Evolutionary conservation across 2,888 invertebrate species (phyloP).

Genomic region (Hypomecis punctinalis): DNA sequence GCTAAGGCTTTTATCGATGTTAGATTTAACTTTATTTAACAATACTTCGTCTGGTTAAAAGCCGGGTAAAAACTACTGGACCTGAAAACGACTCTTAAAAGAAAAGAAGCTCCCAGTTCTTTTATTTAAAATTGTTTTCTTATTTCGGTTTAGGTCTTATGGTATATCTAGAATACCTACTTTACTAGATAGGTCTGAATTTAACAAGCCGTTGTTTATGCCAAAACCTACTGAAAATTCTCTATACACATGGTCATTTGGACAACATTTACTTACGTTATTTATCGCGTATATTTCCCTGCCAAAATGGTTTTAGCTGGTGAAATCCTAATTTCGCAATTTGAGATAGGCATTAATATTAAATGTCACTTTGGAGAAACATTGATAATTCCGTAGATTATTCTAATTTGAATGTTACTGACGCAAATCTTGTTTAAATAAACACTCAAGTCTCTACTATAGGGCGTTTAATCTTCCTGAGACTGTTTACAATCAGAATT

Average conservation of each 20-base stretch:
- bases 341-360: slow-evolving; percentile 19
- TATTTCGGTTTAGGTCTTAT: background rate
- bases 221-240: slow-evolving; percentile 51
- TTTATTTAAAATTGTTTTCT: too few species aligned
- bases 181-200: slow-evolving; percentile 43
- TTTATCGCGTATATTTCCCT: slow-evolving; percentile 50
- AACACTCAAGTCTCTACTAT: background rate
- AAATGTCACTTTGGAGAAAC: slow-evolving; percentile 29
- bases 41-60: background rate
- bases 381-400: slow-evolving; percentile 12
- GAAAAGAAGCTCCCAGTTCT: too few species aligned
- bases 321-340: slow-evolving; percentile 13
- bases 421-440: slow-evolving; percentile 14
- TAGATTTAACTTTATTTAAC: slow-evolving; percentile 11
- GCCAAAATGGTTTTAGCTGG: slow-evolving; percentile 44
- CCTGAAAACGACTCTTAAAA: too few species aligned
- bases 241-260: slow-evolving; percentile 23
- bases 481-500: slow-evolving; percentile 16
- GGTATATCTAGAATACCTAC: slow-evolving; percentile 12
- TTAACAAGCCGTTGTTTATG: slow-evolving; percentile 49
- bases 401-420: background rate
- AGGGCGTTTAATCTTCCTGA: slow-evolving; percentile 9
- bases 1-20: slow-evolving; percentile 18
- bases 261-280: slow-evolving; percentile 46
- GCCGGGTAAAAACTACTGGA: background rate